Evolutionary conservation across 1,140 invertebrate genomes (phyloP).

Genomic region (Physella acuta): DNA sequence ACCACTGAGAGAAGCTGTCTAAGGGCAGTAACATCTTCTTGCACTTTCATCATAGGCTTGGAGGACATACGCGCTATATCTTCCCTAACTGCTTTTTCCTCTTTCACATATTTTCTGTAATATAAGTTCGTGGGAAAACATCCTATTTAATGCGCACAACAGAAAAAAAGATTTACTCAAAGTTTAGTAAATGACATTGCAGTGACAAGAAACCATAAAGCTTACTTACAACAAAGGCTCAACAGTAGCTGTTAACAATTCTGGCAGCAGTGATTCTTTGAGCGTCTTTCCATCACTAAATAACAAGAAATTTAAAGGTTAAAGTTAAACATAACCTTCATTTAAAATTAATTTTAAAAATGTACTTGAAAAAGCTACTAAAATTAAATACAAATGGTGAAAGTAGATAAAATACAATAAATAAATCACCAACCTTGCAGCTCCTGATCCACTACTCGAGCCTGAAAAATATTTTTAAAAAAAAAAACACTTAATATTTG

Average conservation of each 20-base stretch:
- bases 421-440: neutral
- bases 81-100: conserved; percentile 78
- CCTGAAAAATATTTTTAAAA: neutral
- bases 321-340: neutral
- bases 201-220: neutral
- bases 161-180: too few relatives aligned
- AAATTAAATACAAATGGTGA: too few relatives aligned
- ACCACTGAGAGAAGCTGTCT: conserved; percentile 69
- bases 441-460: neutral
- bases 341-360: too few relatives aligned
- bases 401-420: too few relatives aligned
- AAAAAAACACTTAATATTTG: neutral
- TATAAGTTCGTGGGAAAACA: conserved; percentile 26
- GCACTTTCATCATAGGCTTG: conserved; percentile 69
- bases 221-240: conserved; percentile 66
- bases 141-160: too few relatives aligned
- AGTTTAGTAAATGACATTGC: too few relatives aligned
- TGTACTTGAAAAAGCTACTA: too few relatives aligned
- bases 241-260: conserved; percentile 69
- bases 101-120: conserved; percentile 78
- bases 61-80: conserved; percentile 76
- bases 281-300: conserved; percentile 64
- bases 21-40: conserved; percentile 69
- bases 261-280: conserved; percentile 74
- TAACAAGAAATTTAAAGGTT: neutral